Evolutionary conservation across 2,888 invertebrate genomes (phyloP).

Genomic region (Troides aeacus): DNA sequence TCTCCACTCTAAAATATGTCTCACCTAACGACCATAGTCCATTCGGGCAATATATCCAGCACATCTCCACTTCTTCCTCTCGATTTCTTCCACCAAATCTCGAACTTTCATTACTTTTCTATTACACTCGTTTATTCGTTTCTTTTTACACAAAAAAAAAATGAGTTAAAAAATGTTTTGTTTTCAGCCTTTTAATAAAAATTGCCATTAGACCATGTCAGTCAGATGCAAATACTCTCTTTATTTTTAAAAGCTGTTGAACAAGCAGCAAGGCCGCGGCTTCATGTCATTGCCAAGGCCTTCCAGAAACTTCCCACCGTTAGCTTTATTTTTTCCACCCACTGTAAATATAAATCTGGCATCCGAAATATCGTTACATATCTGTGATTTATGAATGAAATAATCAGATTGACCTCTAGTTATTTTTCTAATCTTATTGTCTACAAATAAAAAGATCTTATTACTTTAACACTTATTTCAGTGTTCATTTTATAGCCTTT

Average conservation of each 20-base stretch:
- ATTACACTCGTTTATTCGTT: no score
- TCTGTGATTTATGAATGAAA: slow-evolving; percentile 32
- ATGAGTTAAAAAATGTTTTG: background rate
- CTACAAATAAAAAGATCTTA: no score
- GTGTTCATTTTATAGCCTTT: no score
- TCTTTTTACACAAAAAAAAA: no score
- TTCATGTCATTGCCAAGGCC: slow-evolving; percentile 59
- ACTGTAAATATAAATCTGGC: no score
- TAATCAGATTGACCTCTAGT: slow-evolving; percentile 7
- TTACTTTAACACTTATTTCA: no score
- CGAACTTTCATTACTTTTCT: no score
- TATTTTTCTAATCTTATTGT: background rate
- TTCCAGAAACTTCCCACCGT: slow-evolving; percentile 46
- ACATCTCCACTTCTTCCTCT: no score
- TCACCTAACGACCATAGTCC: no score
- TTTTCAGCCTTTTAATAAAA: background rate
- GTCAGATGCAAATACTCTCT: slow-evolving; percentile 29
- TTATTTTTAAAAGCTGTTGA: slow-evolving; percentile 42
- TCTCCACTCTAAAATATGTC: no score
- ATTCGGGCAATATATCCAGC: no score
- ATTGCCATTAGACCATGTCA: background rate
- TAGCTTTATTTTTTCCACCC: slow-evolving; percentile 20
- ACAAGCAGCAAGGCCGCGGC: slow-evolving; percentile 45
- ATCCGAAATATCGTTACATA: slow-evolving; percentile 3
- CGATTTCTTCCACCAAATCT: no score